Conservation (phyloP, 2,113 vertebrate genomes). For the Amphiprion ocellaris region DNA sequence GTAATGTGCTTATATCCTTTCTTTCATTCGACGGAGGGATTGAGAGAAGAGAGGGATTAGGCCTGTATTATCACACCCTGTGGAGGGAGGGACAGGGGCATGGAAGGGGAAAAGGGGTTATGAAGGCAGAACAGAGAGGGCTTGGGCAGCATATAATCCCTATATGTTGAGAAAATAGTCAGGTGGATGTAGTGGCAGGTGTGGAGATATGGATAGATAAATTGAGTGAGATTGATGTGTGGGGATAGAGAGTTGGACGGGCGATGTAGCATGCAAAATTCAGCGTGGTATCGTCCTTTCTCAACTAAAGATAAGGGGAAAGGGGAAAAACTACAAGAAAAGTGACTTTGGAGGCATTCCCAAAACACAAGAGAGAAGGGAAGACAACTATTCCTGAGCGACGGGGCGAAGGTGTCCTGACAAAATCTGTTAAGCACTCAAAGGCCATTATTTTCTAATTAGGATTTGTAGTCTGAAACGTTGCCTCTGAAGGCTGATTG, state of each 20-base stretch:
- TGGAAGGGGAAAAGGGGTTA: slow-evolving; percentile 58
- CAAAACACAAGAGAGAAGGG: background rate
- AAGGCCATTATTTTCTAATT: slow-evolving; percentile 66
- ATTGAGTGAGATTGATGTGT: background rate
- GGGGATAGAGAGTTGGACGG: too few species aligned
- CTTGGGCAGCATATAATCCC: slow-evolving; percentile 43
- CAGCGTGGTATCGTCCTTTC: slow-evolving; percentile 1
- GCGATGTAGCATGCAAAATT: background rate
- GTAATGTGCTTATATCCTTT: slow-evolving; percentile 81
- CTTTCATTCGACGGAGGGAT: slow-evolving; percentile 76
- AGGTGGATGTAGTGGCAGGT: background rate
- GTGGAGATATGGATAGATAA: slow-evolving; percentile 4
- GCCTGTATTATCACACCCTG: slow-evolving; percentile 76
- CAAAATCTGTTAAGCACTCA: slow-evolving; percentile 21
- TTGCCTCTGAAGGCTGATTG: slow-evolving; percentile 49
- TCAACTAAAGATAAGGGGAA: background rate
- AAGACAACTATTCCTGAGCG: slow-evolving; percentile 12
- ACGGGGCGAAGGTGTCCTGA: slow-evolving; percentile 32
- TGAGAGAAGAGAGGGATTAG: slow-evolving; percentile 81
- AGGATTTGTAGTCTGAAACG: slow-evolving; percentile 55
- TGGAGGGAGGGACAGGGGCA: slow-evolving; percentile 46
- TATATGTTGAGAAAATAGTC: slow-evolving; percentile 33
- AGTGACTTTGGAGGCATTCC: background rate
- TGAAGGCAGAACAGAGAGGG: slow-evolving; percentile 41
- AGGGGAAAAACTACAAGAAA: background rate